phyloP scores from a whole-genome alignment of 2,888 invertebrate genomes.

The Meteorus cinctellus region DNA sequence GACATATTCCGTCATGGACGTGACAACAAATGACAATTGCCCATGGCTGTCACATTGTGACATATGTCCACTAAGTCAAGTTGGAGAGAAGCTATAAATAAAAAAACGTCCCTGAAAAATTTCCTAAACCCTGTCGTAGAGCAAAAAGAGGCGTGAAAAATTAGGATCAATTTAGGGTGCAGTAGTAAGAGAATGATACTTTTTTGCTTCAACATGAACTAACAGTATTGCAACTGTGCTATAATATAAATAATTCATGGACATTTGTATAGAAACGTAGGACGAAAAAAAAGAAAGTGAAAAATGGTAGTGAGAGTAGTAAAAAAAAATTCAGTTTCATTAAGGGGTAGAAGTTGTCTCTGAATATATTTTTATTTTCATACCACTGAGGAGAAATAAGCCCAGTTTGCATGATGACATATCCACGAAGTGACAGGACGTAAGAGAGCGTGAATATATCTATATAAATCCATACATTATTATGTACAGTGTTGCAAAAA shows the following conservation, averaged over 20 bases:
- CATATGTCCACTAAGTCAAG: constrained; percentile 16
- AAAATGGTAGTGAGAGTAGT: constrained; percentile 3
- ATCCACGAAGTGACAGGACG: constrained; percentile 61
- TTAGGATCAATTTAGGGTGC: constrained; percentile 38
- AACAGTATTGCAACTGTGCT: constrained; percentile 2
- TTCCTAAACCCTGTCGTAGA: neutral
- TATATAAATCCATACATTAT: neutral
- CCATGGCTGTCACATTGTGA: constrained; percentile 7
- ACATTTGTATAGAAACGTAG: neutral
- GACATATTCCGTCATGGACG: constrained; percentile 29
- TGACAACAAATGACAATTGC: constrained; percentile 24
- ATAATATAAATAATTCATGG: constrained; percentile 42
- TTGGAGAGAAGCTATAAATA: constrained; percentile 1
- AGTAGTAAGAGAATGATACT: neutral
- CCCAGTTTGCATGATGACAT: constrained; percentile 60
- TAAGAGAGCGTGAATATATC: constrained; percentile 61
- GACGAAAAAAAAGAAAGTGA: constrained; percentile 9
- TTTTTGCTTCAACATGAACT: constrained; percentile 1
- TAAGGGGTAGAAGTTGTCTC: constrained; percentile 9
- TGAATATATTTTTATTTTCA: constrained; percentile 2
- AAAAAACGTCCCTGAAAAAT: constrained; percentile 1
- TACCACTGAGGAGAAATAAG: constrained; percentile 44
- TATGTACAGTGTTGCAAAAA: constrained; percentile 54
- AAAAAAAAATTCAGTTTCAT: constrained; percentile 27
- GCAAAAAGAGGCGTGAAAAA: constrained; percentile 45